Evolutionary conservation across 2,797 vertebrate species (phyloP).

Genomic region (Semotilus atromaculatus): DNA sequence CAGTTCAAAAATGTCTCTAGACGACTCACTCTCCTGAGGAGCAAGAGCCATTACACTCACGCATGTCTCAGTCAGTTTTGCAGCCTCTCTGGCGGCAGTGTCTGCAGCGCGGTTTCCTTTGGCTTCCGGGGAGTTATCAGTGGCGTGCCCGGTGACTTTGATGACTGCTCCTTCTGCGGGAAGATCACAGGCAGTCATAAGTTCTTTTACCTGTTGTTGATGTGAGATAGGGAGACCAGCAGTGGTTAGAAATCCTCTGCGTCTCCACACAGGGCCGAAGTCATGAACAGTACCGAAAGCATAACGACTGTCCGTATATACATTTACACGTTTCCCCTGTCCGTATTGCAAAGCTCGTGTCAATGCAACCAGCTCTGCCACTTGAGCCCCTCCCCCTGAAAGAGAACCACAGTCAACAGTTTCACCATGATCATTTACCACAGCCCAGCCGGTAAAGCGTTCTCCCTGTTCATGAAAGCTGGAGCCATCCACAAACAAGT

Average conservation of each 20-base stretch:
- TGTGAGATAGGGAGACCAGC: no score
- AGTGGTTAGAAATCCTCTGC: no score
- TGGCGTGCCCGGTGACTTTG: not conserved
- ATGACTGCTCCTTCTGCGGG: not conserved
- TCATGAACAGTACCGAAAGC: no score
- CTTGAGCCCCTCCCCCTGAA: not conserved
- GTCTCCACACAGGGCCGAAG: no score
- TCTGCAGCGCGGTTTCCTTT: not conserved
- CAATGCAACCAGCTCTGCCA: no score
- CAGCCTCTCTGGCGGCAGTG: not conserved
- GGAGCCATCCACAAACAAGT: not conserved
- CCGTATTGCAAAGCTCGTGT: no score
- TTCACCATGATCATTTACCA: not conserved
- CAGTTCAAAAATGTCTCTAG: not conserved
- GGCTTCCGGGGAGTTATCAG: not conserved
- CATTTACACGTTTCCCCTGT: no score
- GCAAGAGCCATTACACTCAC: not conserved
- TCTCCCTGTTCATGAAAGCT: not conserved
- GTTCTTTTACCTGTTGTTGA: no score
- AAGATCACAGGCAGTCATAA: no score
- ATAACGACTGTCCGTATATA: no score
- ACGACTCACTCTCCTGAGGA: not conserved
- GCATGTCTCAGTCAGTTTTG: not conserved
- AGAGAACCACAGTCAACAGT: not conserved
- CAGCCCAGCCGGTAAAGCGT: not conserved